Evolutionary conservation across 2,888 invertebrate species (phyloP).

Genomic region (Hemithea aestivaria): DNA sequence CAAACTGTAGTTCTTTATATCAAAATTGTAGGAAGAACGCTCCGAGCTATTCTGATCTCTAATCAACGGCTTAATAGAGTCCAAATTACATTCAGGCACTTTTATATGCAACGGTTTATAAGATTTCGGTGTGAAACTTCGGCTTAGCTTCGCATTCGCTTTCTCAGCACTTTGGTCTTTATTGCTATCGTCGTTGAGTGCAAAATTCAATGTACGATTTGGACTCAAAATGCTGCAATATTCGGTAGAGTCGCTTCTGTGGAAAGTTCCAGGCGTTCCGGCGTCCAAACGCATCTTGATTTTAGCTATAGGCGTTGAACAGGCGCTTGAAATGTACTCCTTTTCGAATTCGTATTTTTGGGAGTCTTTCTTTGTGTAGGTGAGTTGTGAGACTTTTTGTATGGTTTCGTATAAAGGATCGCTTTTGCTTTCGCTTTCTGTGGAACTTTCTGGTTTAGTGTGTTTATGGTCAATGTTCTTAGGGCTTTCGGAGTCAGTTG

Average conservation of each 20-base stretch:
- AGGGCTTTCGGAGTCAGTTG: constrained; percentile 63
- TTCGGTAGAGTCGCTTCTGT: constrained; percentile 72
- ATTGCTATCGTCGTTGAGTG: constrained; percentile 39
- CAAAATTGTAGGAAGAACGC: constrained; percentile 66
- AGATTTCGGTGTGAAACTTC: constrained; percentile 69
- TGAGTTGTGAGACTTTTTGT: constrained; percentile 33
- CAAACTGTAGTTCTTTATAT: constrained; percentile 69
- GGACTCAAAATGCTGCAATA: constrained; percentile 72
- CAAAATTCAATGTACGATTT: constrained; percentile 47
- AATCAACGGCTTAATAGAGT: constrained; percentile 55
- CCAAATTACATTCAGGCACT: constrained; percentile 66
- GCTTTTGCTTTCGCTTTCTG: constrained; percentile 46
- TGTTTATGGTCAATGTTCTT: constrained; percentile 56
- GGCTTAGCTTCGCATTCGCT: constrained; percentile 54
- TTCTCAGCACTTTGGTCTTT: constrained; percentile 48
- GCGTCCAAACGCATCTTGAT: constrained; percentile 54
- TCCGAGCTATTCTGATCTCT: constrained; percentile 45
- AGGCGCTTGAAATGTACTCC: constrained; percentile 58
- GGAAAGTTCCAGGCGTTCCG: constrained; percentile 55
- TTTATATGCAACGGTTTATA: constrained; percentile 70
- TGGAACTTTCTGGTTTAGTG: constrained; percentile 37
- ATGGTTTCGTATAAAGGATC: constrained; percentile 59
- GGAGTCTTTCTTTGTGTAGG: constrained; percentile 18
- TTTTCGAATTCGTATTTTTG: constrained; percentile 9
- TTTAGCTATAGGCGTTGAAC: constrained; percentile 65